Evolutionary conservation across 1,140 invertebrate species (phyloP), one percentile per base, ranked within the genome.

Genomic region (Drosophila carrolli): DNA sequence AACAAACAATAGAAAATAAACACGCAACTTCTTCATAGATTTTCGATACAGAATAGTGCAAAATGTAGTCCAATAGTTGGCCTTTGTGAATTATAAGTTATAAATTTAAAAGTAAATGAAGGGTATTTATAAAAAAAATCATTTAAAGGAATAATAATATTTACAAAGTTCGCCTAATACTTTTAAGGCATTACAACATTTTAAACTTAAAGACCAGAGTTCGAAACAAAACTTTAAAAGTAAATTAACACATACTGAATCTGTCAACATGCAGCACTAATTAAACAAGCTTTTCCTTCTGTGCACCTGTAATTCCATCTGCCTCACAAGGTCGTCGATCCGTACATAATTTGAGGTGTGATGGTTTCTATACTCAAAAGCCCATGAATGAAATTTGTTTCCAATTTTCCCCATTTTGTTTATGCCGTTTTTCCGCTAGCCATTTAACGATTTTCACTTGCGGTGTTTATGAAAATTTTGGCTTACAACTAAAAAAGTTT

Each of bases 291-390:
- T 9, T 59, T 59, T 32, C 10, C 29, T 43, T 14, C 40, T 57
- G 80, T 70, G 60, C 61, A 71, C 43, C 50, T 84, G 84, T 84
- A 90, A 89, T 75, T 67, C 55, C 80, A 89, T 80, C 76, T 72
- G 74, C 47, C 61, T 13, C 47, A 11, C 84, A 89, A 89, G 84
- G 84, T 67, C 80, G 51, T 38, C 14, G 47, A 61, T 57, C 41
- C 44, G 41, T 51, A 54, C 40, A 59, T 43, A 50, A 43, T 57
- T 46, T 65, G 37, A 38, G 51, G 51, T 48, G 37, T 75, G 51
- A 50, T 66, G 59, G 37, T 55, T 41, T 53, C n/a, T 43, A 48
- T 47, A 51, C 46, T 16, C 32, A 37, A 5, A 53, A 53, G 67
- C 27, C 43, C 65, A 76, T 81, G 81, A 85, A 77, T 85, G 77